Base-by-base conservation (phyloP, 2,113 vertebrate species). In the Etheostoma spectabile region DNA sequence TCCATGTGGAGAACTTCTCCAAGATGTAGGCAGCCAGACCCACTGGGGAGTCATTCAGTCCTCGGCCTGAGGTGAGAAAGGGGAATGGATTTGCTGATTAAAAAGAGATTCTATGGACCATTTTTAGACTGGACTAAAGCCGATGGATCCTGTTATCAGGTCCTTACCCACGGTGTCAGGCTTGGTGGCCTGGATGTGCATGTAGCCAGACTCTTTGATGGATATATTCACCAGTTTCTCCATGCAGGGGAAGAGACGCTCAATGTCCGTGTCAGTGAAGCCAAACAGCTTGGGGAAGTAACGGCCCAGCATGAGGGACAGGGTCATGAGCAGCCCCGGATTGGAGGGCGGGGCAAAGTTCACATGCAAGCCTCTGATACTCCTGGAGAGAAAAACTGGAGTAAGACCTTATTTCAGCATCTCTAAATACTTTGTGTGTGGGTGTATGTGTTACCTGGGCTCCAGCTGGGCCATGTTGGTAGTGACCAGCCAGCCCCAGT, bases 1-100 rank as follows among this genome's bases (percentile, higher is more conserved):
- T 97, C 96, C 97, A 98, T 0, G 96, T 97, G 46, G 96, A 97
- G 87, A 97, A 97, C 90, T 98, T 97, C 93, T 98, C 97, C 91
- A 97, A 89, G 24, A 98, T 96, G 75, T 97, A 97, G 1, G 96
- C 95, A 86, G 96, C 97, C 79, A 98, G 93, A 46, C 96, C 97
- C 52, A 96, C 95, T 0, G 97, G 97, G 51, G 96, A 97, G 80
- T 98, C 96, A 77, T 97, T 98, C 75, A 97, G 85, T 18, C 92
- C 96, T 75, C 96, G 95, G 0, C 97, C 97, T 97, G 73, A 52
- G 18, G 18, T 24, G 3, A 30, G 27, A 30, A 30, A 30, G 30
- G 10, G 38, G 10, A 10, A 42, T 42, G 38, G 10, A 11, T 42
- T 42, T 42, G 38, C 38, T 42, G 8, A 42, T 42, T 42, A 42